Base-by-base conservation (phyloP, 2,888 invertebrate genomes). In the Monoplex corrugatus region DNA sequence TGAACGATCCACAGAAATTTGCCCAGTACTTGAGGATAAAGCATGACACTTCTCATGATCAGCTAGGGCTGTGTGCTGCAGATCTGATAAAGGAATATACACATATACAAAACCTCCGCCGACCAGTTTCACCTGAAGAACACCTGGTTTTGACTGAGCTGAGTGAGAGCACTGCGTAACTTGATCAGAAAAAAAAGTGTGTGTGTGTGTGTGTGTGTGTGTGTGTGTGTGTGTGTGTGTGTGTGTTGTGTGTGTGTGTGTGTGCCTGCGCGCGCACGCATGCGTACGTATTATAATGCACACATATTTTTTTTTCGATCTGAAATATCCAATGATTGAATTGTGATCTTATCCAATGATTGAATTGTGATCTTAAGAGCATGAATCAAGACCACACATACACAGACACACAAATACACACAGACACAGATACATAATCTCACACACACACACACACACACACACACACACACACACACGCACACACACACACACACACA, bases 401-500 rank as follows among this genome's bases (percentile, higher is more conserved):
- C 32, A n/a, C 72, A n/a, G 5, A n/a, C 72, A n/a, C 32, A n/a
- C 72, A n/a, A 3, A n/a, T 32, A n/a, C 72, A n/a, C 72, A 72
- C 72, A n/a, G n/a, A 13, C 32, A 10, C 57, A 57, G 19, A 10
- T 10, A 57, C 57, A 10, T 28, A 10, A 16, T 2, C 57, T 2
- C 57, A 1, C 10, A 28, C 57, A 10, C 57, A 57, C 57, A 57
- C 16, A 57, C 57, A 57, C 50, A 57, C 10, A 57, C 57, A 57
- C 57, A 57, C 57, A 28, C 57, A 10, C 57, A 28, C 57, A 10
- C 57, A n/a, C 13, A 68, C 72, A n/a, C 72, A 75, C 75, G 8
- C 35, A 35, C 32, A 75, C 75, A 75, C 75, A 75, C 75, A 75
- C 75, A 75, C 75, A 75, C 75, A 75, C 75, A 35, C 32, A 75